A percentile compares a stretch with the other conserved stretches of the same genome.
These are phyloP conservation scores for Dorcus parallelipipedus DNA, from an alignment of 2,888 invertebrate species.

Conservation along the genomic window DNA sequence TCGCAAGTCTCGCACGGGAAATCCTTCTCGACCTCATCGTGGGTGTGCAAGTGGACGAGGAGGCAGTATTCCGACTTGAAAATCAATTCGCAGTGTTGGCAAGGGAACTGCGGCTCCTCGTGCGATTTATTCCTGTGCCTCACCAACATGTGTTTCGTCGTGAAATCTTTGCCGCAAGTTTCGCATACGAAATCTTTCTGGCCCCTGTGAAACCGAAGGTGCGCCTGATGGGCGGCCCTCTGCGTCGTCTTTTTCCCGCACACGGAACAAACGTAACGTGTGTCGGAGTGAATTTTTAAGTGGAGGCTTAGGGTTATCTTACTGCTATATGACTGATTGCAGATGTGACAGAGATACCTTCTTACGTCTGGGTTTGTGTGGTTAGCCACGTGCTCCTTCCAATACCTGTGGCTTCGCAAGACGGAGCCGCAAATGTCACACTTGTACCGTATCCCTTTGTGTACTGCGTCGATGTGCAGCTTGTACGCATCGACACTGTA, in stretches of 20 bases:
- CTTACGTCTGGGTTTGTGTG: constrained; percentile 17
- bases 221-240: constrained; percentile 20
- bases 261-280: constrained; percentile 16
- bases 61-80: constrained; percentile 20
- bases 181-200: constrained; percentile 38
- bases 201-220: constrained; percentile 23
- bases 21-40: constrained; percentile 21
- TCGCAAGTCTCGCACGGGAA: constrained; percentile 21
- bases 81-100: constrained; percentile 14
- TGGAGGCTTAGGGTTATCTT: constrained; percentile 21
- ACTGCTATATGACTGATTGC: constrained; percentile 24
- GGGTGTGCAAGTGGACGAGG: constrained; percentile 21
- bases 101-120: constrained; percentile 10
- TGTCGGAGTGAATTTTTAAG: constrained; percentile 17
- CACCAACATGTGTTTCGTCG: constrained; percentile 26
- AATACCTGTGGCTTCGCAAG: constrained; percentile 22
- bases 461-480: constrained; percentile 22
- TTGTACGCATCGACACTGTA: constrained; percentile 10
- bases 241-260: constrained; percentile 21
- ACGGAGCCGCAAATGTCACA: constrained; percentile 24
- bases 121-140: constrained; percentile 29
- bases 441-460: constrained; percentile 23
- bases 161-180: constrained; percentile 35
- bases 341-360: constrained; percentile 20
- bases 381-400: constrained; percentile 22